Base-by-base conservation (phyloP, 2,888 invertebrate species). In the Cataglyphis albicans region DNA sequence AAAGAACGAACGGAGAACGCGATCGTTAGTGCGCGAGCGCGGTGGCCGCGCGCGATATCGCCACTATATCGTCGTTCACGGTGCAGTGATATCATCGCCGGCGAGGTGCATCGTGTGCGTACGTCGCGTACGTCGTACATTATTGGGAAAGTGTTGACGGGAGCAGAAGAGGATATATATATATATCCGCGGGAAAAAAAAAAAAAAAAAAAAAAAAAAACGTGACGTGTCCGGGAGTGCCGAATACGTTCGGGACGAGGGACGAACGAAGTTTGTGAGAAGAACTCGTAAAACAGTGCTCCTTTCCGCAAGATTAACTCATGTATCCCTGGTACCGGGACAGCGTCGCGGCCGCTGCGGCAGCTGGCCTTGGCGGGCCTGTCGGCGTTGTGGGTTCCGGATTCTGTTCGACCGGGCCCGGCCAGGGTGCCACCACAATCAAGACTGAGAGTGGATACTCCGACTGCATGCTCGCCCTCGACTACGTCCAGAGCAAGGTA, bases 381-480 rank as follows among this genome's bases (percentile, higher is more conserved):
- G 94, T 94, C 82, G 94, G 94, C 87, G 94, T 94, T 89, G 94
- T 94, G 75, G 94, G 94, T 87, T 93, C 94, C 81, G 94, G 94
- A 86, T 95, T 96, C 91, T 96, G 96, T 92, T 96, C 96, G 29
- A 92, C 92, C 81, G 93, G 93, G 82, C 94, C 94, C 85, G 94
- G 94, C 88, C 94, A 94, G 91, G 93, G 93, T 83, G 93, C 90
- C 73, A 95, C 96, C 81, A 96, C 96, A 57, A 96, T 96, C 93
- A 96, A 96, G 95, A 96, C 96, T 75, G 96, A 96, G 94, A 96
- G 96, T 93, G 96, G 96, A 93, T 96, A 96, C 95, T 96, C 96
- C 93, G 97, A 97, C 95, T 97, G 97, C 93, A 97, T 97, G 97
- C 94, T 97, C 90, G 96, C 96, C 65, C 95, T 97, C 86, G 97